These are phyloP conservation scores for Gallinago paraguaiae DNA, from an alignment of 2,113 vertebrate species.

Conservation along the genomic window DNA sequence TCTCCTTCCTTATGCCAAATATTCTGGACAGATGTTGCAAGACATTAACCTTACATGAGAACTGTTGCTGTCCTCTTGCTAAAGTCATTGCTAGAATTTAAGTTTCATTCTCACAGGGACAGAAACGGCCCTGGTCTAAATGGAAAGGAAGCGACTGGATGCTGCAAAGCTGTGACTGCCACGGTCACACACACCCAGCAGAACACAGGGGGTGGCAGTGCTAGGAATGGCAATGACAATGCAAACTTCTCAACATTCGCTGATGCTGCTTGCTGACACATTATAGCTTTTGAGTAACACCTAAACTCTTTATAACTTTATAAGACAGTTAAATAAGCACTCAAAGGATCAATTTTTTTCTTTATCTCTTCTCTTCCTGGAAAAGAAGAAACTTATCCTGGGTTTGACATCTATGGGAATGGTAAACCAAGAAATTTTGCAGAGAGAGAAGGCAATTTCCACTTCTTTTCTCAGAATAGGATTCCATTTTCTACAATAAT, in stretches of 20 bases:
- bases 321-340: background rate
- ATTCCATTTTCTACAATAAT: background rate
- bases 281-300: background rate
- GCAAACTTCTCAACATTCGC: background rate
- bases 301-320: background rate
- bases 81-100: background rate
- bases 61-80: background rate
- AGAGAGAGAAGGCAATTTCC: background rate
- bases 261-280: background rate
- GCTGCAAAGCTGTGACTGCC: accelerated
- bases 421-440: background rate
- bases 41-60: background rate
- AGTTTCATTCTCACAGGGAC: background rate
- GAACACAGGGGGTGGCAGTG: accelerated
- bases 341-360: background rate
- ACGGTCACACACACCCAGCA: background rate
- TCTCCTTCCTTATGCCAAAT: background rate
- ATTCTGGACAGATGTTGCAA: background rate
- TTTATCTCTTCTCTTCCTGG: background rate
- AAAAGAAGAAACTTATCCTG: background rate
- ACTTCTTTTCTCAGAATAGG: background rate
- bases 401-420: background rate
- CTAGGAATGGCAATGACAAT: background rate
- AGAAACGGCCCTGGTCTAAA: background rate
- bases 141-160: accelerated